Conservation (phyloP, 2,888 invertebrate genomes). For the Xestia rhomboidea region DNA sequence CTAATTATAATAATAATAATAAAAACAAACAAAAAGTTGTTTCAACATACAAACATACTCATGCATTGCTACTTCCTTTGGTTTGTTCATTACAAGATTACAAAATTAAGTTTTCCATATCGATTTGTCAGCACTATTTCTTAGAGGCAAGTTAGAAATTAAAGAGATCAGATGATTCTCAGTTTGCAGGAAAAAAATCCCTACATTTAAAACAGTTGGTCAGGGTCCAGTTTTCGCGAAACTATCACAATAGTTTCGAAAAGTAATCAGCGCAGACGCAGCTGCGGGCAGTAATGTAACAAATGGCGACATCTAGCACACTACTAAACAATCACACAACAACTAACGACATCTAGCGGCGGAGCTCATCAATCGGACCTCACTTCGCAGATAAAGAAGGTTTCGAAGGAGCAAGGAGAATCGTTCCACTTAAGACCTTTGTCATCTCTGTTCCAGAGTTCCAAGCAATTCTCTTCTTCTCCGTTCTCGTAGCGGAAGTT, state of each 20-base stretch:
- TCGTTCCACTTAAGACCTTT: conserved; percentile 98
- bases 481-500: conserved; percentile 98
- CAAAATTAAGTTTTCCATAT: not conserved
- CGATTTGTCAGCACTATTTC: conserved; percentile 21
- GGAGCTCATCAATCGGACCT: conserved; percentile 86
- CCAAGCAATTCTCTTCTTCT: conserved; percentile 97
- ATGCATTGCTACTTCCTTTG: conserved; percentile 45
- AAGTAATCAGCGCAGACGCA: conserved; percentile 52
- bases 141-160: conserved; percentile 21
- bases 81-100: conserved; percentile 33
- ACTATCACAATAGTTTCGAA: conserved; percentile 50
- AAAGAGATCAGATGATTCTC: conserved; percentile 55
- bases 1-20: conserved; percentile 22
- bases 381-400: conserved; percentile 97
- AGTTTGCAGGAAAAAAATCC: conserved; percentile 10
- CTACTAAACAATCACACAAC: conserved; percentile 76
- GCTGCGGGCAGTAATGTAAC: conserved; percentile 49
- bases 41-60: conserved; percentile 21
- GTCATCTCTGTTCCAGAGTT: conserved; percentile 97
- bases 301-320: conserved; percentile 77
- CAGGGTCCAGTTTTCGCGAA: conserved; percentile 47
- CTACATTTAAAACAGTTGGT: conserved; percentile 33
- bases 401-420: conserved; percentile 97
- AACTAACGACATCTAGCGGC: conserved; percentile 59
- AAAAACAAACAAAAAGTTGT: conserved; percentile 18